A percentile compares a stretch with the other conserved stretches of the same genome.
These are phyloP conservation scores for Congeria kusceri DNA, from an alignment of 2,888 invertebrate genomes.

Conservation along the genomic window DNA sequence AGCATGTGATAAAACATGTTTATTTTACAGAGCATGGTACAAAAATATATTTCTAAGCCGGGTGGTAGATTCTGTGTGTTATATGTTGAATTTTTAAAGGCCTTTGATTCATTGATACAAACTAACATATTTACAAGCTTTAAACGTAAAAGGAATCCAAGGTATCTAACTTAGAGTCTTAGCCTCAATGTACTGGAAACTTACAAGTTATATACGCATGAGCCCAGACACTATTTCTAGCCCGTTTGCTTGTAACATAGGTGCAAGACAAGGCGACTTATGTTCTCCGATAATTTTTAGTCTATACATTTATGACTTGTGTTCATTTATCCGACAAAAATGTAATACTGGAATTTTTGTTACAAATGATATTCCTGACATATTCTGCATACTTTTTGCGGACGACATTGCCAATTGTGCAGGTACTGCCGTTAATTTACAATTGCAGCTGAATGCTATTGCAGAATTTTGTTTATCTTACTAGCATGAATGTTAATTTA, in stretches of 20 bases:
- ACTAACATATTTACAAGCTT: background rate
- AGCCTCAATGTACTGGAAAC: background rate
- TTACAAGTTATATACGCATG: background rate
- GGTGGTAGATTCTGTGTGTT: constrained; percentile 2
- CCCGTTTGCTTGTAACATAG: constrained; percentile 14
- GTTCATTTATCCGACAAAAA: constrained; percentile 8
- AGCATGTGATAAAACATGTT: too few relatives aligned
- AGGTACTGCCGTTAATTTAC: constrained; percentile 6
- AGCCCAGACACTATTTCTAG: background rate
- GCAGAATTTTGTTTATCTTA: background rate
- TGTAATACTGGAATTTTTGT: constrained; percentile 12
- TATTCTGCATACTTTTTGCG: constrained; percentile 23
- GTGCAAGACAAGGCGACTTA: constrained; percentile 17
- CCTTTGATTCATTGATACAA: background rate
- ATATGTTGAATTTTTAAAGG: constrained; percentile 15
- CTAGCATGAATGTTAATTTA: constrained; percentile 11
- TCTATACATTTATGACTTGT: constrained; percentile 14
- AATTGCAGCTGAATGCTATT: background rate
- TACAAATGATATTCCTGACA: constrained; percentile 9
- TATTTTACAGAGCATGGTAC: background rate
- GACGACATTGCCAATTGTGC: constrained; percentile 26
- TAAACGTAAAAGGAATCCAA: background rate
- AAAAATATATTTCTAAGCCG: constrained; percentile 1
- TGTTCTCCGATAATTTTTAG: constrained; percentile 9
- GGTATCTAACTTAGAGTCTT: constrained; percentile 1